A percentile compares a stretch with the other conserved stretches of the same genome.
These are phyloP conservation scores for Microtus ochrogaster DNA, from an alignment of 2,113 vertebrate species.

Conservation along the genomic window DNA sequence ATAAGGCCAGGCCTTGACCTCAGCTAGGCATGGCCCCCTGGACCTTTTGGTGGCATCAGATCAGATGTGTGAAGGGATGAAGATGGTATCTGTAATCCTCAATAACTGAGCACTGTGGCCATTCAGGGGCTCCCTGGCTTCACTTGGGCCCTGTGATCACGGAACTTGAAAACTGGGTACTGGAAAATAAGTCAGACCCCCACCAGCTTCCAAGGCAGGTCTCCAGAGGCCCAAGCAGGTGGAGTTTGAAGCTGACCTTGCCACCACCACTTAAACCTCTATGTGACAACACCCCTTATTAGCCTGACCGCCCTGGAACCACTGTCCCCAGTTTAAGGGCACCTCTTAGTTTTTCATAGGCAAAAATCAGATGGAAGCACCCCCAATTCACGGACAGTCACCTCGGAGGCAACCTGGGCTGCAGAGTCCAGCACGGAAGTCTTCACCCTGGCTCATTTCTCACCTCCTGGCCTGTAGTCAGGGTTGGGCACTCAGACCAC, in stretches of 20 bases:
- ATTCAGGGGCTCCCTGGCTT: fast-evolving
- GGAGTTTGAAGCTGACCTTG: neutral
- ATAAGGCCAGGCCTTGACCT: fast-evolving
- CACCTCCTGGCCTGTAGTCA: no score
- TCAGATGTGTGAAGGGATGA: neutral
- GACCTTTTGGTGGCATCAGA: neutral
- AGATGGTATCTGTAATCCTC: neutral
- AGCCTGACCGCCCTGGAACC: fast-evolving
- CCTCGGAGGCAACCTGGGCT: neutral
- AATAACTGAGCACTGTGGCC: fast-evolving
- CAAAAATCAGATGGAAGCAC: no score
- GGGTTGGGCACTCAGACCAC: neutral
- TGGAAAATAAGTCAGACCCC: neutral
- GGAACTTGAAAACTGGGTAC: neutral
- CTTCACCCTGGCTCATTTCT: no score
- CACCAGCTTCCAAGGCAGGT: neutral
- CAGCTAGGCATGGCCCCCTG: neutral
- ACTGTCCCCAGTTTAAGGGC: neutral
- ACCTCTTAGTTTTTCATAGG: neutral
- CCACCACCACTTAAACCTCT: fast-evolving
- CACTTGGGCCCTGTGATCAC: neutral
- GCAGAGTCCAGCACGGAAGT: neutral
- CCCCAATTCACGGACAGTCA: neutral
- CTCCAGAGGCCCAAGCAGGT: neutral
- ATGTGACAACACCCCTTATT: no score